Conservation (phyloP, 1,140 invertebrate species). For the Diplogasteroides magnus region DNA sequence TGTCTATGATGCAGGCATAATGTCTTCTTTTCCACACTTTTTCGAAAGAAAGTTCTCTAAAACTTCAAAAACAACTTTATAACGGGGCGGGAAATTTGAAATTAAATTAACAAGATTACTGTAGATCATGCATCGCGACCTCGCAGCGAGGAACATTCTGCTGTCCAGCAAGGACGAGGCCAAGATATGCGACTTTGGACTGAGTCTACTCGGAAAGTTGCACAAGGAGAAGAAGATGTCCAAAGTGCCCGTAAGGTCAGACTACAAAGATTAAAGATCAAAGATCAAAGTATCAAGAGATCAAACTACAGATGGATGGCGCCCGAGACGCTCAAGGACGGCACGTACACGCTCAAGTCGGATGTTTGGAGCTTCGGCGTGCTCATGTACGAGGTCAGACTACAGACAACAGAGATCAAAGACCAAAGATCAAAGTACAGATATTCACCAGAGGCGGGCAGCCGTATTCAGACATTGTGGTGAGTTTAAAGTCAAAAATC, state of each 20-base stretch:
- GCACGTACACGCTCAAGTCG: constrained; percentile 80
- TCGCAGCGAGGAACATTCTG: constrained; percentile 77
- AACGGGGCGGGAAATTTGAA: background rate
- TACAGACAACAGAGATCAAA: too few relatives aligned
- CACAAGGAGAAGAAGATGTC: constrained; percentile 28
- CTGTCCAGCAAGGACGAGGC: constrained; percentile 10
- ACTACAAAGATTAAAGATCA: background rate
- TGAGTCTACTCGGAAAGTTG: constrained; percentile 23
- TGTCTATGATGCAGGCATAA: background rate
- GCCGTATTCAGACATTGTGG: constrained; percentile 1
- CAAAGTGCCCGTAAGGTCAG: constrained; percentile 65
- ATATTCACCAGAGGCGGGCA: constrained; percentile 14
- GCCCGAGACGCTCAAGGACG: constrained; percentile 87
- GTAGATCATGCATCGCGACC: constrained; percentile 79
- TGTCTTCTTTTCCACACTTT: background rate
- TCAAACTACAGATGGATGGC: constrained; percentile 70
- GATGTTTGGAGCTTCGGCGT: constrained; percentile 76
- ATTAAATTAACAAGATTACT: background rate
- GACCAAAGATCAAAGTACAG: too few relatives aligned
- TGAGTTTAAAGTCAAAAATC: background rate
- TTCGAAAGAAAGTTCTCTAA: too few relatives aligned
- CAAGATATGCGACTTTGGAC: constrained; percentile 35
- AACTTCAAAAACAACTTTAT: too few relatives aligned
- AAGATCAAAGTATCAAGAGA: background rate
- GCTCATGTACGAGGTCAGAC: constrained; percentile 29